These are phyloP conservation scores for Folsomia candida DNA, from an alignment of 2,888 invertebrate genomes.

Conservation along the genomic window DNA sequence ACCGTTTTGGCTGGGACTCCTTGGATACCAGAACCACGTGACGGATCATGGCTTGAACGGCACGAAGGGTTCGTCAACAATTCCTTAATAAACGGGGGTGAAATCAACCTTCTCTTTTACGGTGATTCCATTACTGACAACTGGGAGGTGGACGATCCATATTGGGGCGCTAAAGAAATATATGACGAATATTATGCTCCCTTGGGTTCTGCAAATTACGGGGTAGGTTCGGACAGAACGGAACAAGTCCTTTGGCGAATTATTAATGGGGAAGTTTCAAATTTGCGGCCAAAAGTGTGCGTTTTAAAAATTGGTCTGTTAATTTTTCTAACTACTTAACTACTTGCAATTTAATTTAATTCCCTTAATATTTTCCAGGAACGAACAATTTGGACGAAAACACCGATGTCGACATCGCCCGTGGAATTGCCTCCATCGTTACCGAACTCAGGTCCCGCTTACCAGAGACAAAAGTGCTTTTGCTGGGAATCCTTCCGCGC, in stretches of 20 bases:
- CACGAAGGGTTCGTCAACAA: conserved; percentile 33
- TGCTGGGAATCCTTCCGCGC: conserved; percentile 32
- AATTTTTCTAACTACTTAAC: no score
- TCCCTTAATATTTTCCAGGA: conserved; percentile 47
- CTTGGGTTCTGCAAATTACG: conserved; percentile 35
- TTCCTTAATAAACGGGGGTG: conserved; percentile 28
- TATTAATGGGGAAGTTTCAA: conserved; percentile 58
- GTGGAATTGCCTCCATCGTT: conserved; percentile 56
- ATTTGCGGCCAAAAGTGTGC: conserved; percentile 58
- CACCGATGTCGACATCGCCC: conserved; percentile 55
- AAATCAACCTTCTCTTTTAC: conserved; percentile 41
- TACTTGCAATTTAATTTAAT: background rate
- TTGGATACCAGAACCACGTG: no score
- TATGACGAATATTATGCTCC: conserved; percentile 39
- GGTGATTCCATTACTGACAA: conserved; percentile 47
- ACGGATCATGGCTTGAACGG: conserved; percentile 28
- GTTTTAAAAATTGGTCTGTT: conserved; percentile 58
- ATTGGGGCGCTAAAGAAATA: conserved; percentile 21
- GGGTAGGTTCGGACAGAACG: conserved; percentile 57
- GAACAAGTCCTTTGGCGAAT: conserved; percentile 60
- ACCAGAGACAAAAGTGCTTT: conserved; percentile 33
- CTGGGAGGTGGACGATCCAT: conserved; percentile 34
- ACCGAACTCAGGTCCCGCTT: conserved; percentile 51
- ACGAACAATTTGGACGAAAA: conserved; percentile 57
- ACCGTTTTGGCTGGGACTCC: conserved; percentile 49